These are phyloP conservation scores for Eulacestoma nigropectus DNA, from an alignment of 2,113 vertebrate species.

Conservation along the genomic window DNA sequence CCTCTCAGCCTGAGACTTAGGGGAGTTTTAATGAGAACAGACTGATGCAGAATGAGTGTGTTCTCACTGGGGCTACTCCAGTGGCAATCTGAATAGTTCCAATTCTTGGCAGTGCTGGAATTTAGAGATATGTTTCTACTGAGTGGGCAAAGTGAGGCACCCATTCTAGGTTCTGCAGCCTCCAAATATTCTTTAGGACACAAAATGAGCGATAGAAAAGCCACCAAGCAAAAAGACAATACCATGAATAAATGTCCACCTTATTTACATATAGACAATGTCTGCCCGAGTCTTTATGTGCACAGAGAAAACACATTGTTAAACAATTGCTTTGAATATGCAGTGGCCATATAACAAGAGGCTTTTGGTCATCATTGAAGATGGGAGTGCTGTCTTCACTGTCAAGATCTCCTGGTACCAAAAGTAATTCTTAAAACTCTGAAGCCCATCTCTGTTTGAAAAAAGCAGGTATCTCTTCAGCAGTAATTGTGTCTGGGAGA, in stretches of 20 bases:
- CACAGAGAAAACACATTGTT: not conserved
- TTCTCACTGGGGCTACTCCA: not conserved
- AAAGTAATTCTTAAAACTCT: not conserved
- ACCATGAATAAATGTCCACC: not conserved
- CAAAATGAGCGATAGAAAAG: not conserved
- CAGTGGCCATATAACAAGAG: rapidly evolving
- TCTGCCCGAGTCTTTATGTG: not conserved
- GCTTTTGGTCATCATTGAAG: not conserved
- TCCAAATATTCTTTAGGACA: not conserved
- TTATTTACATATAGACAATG: not conserved
- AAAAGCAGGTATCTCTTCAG: not conserved
- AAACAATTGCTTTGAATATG: not conserved
- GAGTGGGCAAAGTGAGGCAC: not conserved
- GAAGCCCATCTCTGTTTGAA: not conserved
- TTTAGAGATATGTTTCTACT: not conserved
- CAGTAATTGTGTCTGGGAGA: not conserved
- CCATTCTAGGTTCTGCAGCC: not conserved
- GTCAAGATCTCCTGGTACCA: not conserved
- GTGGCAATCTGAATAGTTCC: not conserved
- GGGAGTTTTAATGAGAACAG: not conserved
- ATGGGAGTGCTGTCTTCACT: not conserved
- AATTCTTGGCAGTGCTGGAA: not conserved
- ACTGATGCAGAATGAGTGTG: not conserved
- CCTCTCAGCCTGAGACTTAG: not conserved
- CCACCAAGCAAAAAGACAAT: not conserved